phyloP scores from a whole-genome alignment of 1,140 invertebrate species.

The Saccostrea cuccullata region DNA sequence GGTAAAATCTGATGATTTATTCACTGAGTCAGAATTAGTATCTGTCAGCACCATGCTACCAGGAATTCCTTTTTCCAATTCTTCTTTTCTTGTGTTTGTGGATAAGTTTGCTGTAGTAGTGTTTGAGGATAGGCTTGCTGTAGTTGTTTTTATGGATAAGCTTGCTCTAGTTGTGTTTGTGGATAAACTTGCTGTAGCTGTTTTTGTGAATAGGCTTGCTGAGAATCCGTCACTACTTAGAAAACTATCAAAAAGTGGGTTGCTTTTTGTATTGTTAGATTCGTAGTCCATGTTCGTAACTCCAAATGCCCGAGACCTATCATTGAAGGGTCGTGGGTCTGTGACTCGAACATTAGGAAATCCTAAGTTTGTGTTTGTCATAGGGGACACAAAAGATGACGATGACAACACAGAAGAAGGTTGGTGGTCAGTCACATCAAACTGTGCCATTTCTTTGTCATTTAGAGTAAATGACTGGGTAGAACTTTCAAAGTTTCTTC shows the following conservation, averaged over 20 bases:
- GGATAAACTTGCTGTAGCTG: too few species aligned
- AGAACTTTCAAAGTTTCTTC: background rate
- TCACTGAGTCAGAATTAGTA: too few species aligned
- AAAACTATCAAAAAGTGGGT: background rate
- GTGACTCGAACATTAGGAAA: background rate
- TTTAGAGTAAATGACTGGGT: background rate
- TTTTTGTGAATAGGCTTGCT: too few species aligned
- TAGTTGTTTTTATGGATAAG: too few species aligned
- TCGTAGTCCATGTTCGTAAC: background rate
- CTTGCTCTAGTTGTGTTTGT: too few species aligned
- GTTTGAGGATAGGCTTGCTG: too few species aligned
- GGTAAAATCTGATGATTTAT: too few species aligned
- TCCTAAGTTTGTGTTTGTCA: background rate
- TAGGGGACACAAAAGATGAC: background rate
- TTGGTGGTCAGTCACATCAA: background rate
- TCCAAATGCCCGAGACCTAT: background rate
- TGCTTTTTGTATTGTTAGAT: background rate
- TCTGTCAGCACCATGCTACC: too few species aligned
- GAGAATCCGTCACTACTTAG: background rate
- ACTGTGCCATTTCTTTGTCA: background rate
- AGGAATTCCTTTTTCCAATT: too few species aligned
- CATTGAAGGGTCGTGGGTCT: background rate
- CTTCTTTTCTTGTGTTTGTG: too few species aligned
- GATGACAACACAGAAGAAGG: background rate
- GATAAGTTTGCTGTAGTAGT: too few species aligned